These are phyloP conservation scores for Paelopatides confundens DNA, from an alignment of 53 echinoderm and acorn worm species.

Conservation along the genomic window DNA sequence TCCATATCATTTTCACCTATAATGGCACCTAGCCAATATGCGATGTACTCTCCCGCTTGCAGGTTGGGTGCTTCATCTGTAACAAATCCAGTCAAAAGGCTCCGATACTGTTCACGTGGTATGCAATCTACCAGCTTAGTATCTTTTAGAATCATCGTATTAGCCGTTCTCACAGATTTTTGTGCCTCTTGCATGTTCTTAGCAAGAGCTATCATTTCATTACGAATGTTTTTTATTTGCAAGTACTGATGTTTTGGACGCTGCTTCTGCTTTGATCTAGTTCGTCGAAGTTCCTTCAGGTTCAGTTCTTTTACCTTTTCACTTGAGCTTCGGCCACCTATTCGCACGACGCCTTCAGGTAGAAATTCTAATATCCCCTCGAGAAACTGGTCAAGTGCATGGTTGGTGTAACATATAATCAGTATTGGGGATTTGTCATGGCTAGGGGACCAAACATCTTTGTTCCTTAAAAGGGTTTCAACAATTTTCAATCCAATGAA, in stretches of 20 bases:
- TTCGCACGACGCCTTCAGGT: constrained; percentile 67
- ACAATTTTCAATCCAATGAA: constrained; percentile 89
- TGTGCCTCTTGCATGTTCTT: constrained; percentile 58
- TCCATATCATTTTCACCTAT: not conserved
- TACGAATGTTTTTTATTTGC: constrained; percentile 34
- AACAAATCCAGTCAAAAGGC: constrained; percentile 42
- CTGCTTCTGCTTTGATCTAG: not conserved
- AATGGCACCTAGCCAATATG: constrained; percentile 35
- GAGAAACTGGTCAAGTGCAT: constrained; percentile 95
- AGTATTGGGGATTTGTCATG: constrained; percentile 61
- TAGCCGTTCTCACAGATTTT: constrained; percentile 55
- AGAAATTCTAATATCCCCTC: constrained; percentile 76
- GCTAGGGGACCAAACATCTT: constrained; percentile 48
- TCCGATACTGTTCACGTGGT: constrained; percentile 60
- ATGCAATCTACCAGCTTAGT: constrained; percentile 66
- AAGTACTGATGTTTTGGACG: not conserved
- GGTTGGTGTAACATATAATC: constrained; percentile 85
- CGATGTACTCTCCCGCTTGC: not conserved
- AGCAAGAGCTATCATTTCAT: constrained; percentile 40
- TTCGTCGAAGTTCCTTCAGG: not conserved
- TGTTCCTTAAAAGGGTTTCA: constrained; percentile 75
- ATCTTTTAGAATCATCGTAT: constrained; percentile 73
- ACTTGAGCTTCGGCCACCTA: constrained; percentile 22
- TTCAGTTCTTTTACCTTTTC: constrained; percentile 4
- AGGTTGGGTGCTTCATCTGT: not conserved